Evolutionary conservation across 2,888 invertebrate species (phyloP), one percentile per base, ranked within the genome.

Genomic region (Aquatica leii): DNA sequence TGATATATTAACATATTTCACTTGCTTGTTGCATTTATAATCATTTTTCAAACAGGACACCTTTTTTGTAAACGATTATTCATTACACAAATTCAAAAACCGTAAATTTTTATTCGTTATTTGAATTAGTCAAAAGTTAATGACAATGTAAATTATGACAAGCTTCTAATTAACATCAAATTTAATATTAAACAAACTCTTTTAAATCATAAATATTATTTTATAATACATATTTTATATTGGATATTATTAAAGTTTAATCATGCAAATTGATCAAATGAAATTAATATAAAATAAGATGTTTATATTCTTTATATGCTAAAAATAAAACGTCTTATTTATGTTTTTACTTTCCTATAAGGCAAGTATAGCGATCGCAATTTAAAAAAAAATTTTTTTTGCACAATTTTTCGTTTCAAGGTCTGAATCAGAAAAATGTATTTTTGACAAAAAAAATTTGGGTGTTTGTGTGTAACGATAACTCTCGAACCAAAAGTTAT

Each of bases 21-120:
- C 65, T 62, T 64, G 68, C 66, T 65, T 52, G 64, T 65, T 64
- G 66, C 68, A 66, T 68, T 64, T 66, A 68, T 66, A 64, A 62
- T 65, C 46, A 20, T 18, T 17, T 46, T 11, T 46, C 11, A 46
- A 46, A 46, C 11, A n/a, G n/a, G 46, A 18, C 17, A 17, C 11
- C n/a, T 46, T 46, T 46, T 46, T 18, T 17, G 46, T 46, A 46
- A 46, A 18, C 46, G n/a, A 46, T 46, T 24, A 24, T 24, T 24
- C 24, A 24, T 46, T 46, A 46, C 18, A 46, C 2, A 18, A 46
- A 18, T 46, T 46, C 18, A 46, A 18, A 24, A 18, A 46, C 6
- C 17, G 20, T 20, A 46, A 46, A 46, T 46, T 6, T 18, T 46
- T 43, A 43, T 43, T 43, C 5, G 41, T 12, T 14, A 43, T 43